These are phyloP conservation scores for Amblyopsis rosae DNA, from an alignment of 2,113 vertebrate species.

Conservation along the genomic window DNA sequence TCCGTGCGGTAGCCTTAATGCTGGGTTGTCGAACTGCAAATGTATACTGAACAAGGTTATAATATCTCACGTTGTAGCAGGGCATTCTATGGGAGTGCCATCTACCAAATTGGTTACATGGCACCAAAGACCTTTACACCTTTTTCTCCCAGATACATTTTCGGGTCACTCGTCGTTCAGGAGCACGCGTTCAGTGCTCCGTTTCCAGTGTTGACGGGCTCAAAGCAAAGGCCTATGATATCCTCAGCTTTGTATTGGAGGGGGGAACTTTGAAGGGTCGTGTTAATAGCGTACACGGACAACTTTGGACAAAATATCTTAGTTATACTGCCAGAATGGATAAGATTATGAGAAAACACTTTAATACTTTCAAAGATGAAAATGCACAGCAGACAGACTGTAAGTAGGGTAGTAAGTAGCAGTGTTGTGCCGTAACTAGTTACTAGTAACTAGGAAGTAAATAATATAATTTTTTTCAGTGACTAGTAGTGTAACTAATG, in stretches of 20 bases:
- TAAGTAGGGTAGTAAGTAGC: too few species aligned
- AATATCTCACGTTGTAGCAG: not conserved
- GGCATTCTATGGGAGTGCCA: not conserved
- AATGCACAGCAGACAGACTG: too few species aligned
- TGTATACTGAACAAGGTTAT: not conserved
- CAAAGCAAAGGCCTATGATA: slow-evolving; percentile 50
- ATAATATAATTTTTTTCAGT: too few species aligned
- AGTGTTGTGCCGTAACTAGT: too few species aligned
- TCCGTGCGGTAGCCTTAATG: not conserved
- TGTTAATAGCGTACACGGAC: too few species aligned
- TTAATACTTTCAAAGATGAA: too few species aligned
- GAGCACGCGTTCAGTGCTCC: slow-evolving; percentile 74
- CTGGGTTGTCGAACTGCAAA: slow-evolving; percentile 3
- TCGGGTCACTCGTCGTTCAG: slow-evolving; percentile 52
- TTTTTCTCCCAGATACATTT: not conserved
- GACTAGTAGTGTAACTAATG: too few species aligned
- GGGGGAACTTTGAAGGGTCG: not conserved
- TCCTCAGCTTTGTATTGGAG: slow-evolving; percentile 15
- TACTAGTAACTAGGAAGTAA: too few species aligned
- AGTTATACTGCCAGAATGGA: too few species aligned
- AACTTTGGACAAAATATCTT: too few species aligned
- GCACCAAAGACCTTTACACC: not conserved
- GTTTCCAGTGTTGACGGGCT: slow-evolving; percentile 66
- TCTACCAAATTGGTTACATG: not conserved
- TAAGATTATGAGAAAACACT: too few species aligned